Base-by-base conservation (phyloP, 2,888 invertebrate genomes). In the Eurytoma adleriae region DNA sequence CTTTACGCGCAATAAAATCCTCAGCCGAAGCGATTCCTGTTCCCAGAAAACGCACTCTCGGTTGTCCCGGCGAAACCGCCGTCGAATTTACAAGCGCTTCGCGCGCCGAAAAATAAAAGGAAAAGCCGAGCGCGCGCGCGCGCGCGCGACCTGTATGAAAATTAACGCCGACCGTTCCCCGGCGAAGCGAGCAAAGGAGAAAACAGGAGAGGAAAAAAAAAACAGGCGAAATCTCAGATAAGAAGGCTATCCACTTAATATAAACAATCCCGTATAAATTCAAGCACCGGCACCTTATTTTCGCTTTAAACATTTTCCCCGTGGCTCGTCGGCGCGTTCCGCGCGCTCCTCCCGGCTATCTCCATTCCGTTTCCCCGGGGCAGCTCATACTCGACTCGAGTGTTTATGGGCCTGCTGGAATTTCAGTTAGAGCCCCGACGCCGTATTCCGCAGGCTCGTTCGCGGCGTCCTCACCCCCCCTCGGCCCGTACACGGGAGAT, bases 401-500 rank as follows among this genome's bases (percentile, higher is more conserved):
- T 82, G 79, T 82, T 84, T 83, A 83, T 78, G 77, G 74, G 85
- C 81, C 82, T 59, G 83, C 71, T 85, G 86, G 87, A 87, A 88
- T 88, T 88, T 85, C 86, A 84, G 87, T 86, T 86, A 85, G 85
- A 82, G 79, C 75, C 80, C 80, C 59, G 80, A 72, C 76, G 76
- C 78, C 73, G 80, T 83, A 16, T 27, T 61, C 50, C 61, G n/a
- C 54, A 54, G 54, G 30, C 16, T 59, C 72, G 30, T 62, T 52
- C 27, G 50, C 27, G 24, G 67, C 50, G 67, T 54, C 52, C 3
- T 52, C 24, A 13, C 24, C 24, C 52, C 24, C 27, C 52, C 48
- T 12, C 13, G 50, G 12, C 16, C 20, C 10, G 16, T 54, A 27
- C n/a, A 3, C 18, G 40, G 20, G 30, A 86, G 88, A 88, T 88